Evolutionary conservation across 2,113 vertebrate genomes (phyloP).

Genomic region (Corydoras maculifer): DNA sequence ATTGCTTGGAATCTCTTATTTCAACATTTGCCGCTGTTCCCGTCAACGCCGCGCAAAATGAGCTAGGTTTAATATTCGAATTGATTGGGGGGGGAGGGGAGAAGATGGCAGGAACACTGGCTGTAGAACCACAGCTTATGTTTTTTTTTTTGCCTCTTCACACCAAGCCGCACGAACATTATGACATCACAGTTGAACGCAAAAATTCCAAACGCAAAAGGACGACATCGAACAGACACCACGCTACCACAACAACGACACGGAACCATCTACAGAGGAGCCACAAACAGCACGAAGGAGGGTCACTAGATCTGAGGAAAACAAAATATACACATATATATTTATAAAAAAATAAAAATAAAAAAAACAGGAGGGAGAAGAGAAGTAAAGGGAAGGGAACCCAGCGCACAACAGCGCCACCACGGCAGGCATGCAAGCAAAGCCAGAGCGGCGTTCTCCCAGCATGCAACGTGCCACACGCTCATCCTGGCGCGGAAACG

Average conservation of each 20-base stretch:
- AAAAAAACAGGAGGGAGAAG: conserved; percentile 57
- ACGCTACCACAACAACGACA: conserved; percentile 51
- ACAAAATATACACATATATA: not conserved
- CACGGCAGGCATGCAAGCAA: conserved; percentile 82
- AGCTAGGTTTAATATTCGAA: conserved; percentile 50
- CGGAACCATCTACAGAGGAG: conserved; percentile 56
- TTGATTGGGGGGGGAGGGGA: conserved; percentile 41
- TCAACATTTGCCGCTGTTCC: conserved; percentile 55
- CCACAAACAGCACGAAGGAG: conserved; percentile 56
- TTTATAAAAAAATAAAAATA: conserved; percentile 40
- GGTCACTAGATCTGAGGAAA: conserved; percentile 46
- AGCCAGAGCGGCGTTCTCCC: conserved; percentile 90
- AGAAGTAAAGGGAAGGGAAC: conserved; percentile 57
- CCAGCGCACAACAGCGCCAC: conserved; percentile 51
- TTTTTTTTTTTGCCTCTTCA: conserved; percentile 51
- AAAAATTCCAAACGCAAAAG: conserved; percentile 54
- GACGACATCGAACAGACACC: conserved; percentile 50
- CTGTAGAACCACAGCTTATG: conserved; percentile 51
- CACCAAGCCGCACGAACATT: conserved; percentile 44
- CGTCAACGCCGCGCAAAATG: conserved; percentile 52
- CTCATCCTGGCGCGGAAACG: conserved; percentile 90
- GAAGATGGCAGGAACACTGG: conserved; percentile 68
- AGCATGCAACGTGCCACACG: conserved; percentile 84
- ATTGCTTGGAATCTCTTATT: conserved; percentile 46
- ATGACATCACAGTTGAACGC: conserved; percentile 62